Conservation (phyloP, 2,888 invertebrate genomes). For the Lochmaea crataegi region DNA sequence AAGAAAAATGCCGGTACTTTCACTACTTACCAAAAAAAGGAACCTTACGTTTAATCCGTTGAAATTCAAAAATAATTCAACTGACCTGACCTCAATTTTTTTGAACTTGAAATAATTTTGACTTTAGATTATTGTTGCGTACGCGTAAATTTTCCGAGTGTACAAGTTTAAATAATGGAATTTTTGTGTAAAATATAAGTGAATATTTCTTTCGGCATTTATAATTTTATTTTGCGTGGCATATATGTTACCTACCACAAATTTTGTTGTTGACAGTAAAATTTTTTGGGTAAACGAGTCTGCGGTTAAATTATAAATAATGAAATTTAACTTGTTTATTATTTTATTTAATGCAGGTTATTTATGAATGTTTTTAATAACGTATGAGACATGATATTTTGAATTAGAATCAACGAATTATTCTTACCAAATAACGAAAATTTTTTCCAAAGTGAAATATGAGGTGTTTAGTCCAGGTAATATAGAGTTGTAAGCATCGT, state of each 20-base stretch:
- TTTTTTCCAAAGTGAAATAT: too few species aligned
- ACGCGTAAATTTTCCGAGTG: not conserved
- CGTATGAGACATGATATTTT: too few species aligned
- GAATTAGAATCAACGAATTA: too few species aligned
- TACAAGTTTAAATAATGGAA: not conserved
- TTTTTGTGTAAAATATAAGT: not conserved
- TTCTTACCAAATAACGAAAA: too few species aligned
- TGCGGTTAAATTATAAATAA: too few species aligned
- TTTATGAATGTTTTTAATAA: too few species aligned
- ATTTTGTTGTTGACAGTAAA: too few species aligned
- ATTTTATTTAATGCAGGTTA: too few species aligned
- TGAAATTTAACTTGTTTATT: too few species aligned
- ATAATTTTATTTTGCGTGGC: not conserved
- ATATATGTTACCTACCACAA: not conserved
- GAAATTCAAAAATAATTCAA: conserved; percentile 1
- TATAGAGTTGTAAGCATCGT: too few species aligned
- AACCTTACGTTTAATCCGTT: not conserved
- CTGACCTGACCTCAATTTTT: conserved; percentile 7
- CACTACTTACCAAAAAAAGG: not conserved
- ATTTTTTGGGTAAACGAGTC: too few species aligned
- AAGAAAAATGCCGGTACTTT: not conserved
- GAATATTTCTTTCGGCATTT: not conserved
- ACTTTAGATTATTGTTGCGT: not conserved
- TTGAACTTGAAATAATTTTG: conserved; percentile 5
- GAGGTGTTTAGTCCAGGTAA: too few species aligned